phyloP scores from a whole-genome alignment of 2,113 vertebrate species.

The Cairina moschata region DNA sequence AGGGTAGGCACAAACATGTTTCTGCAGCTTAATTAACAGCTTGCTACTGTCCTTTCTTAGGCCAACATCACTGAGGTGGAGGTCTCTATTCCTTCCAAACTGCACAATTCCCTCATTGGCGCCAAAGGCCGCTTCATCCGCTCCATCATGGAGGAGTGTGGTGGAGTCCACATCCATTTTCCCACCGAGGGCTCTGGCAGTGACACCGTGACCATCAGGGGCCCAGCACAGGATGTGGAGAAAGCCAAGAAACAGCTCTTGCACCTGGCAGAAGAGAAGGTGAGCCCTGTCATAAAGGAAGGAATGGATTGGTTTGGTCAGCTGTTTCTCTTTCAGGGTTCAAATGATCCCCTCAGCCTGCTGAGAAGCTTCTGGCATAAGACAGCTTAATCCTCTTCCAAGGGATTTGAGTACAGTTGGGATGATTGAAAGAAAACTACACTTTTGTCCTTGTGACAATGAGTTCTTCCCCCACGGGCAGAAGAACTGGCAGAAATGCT shows the following conservation, averaged over 20 bases:
- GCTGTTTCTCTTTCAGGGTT: background rate
- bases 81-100: slow-evolving; percentile 94
- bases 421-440: background rate
- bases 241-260: slow-evolving; percentile 95
- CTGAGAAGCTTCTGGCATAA: background rate
- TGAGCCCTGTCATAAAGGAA: slow-evolving; percentile 38
- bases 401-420: background rate
- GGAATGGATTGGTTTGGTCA: background rate
- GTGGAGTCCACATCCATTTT: slow-evolving; percentile 98
- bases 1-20: background rate
- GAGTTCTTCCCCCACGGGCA: background rate
- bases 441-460: background rate
- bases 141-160: slow-evolving; percentile 98
- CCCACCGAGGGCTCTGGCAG: slow-evolving; percentile 96
- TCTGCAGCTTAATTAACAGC: background rate
- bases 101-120: slow-evolving; percentile 97
- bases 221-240: slow-evolving; percentile 94
- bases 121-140: slow-evolving; percentile 97
- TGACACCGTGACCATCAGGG: slow-evolving; percentile 95
- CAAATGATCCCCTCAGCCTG: background rate
- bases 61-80: slow-evolving; percentile 96
- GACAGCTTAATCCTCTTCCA: background rate
- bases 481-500: background rate
- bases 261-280: slow-evolving; percentile 98
- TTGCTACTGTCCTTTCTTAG: slow-evolving; percentile 60